Conservation (phyloP, 2,113 vertebrate species). For the Pachyramphus minor region DNA sequence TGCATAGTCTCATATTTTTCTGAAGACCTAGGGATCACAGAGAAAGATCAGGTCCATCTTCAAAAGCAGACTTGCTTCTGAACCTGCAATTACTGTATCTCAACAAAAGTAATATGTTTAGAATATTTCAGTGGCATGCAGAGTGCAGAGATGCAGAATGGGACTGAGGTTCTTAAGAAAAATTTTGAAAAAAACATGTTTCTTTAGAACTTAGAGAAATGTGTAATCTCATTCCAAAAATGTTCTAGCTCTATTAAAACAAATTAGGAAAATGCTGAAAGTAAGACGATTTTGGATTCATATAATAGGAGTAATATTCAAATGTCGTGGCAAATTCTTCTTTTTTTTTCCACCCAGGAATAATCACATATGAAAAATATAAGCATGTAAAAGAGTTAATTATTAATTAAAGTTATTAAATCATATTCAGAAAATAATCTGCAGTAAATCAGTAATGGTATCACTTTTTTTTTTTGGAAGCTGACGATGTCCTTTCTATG, state of each 20-base stretch:
- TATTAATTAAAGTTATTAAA: neutral
- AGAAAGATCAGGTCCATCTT: neutral
- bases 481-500: neutral
- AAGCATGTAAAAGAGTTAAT: neutral
- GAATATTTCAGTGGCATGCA: neutral
- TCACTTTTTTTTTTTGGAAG: neutral
- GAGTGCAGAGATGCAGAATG: neutral
- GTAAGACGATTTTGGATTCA: neutral
- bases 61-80: neutral
- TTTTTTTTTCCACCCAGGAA: neutral
- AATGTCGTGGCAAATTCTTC: neutral
- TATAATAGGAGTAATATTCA: neutral
- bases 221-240: neutral
- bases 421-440: neutral
- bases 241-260: neutral
- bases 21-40: neutral
- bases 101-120: neutral
- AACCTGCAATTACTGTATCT: neutral
- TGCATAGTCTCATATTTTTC: neutral
- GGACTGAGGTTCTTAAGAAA: neutral
- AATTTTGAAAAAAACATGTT: neutral
- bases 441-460: neutral
- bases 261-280: neutral
- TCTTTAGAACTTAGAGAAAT: neutral
- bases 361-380: neutral